Evolutionary conservation across 2,113 vertebrate species (phyloP).

Genomic region (Perca flavescens): DNA sequence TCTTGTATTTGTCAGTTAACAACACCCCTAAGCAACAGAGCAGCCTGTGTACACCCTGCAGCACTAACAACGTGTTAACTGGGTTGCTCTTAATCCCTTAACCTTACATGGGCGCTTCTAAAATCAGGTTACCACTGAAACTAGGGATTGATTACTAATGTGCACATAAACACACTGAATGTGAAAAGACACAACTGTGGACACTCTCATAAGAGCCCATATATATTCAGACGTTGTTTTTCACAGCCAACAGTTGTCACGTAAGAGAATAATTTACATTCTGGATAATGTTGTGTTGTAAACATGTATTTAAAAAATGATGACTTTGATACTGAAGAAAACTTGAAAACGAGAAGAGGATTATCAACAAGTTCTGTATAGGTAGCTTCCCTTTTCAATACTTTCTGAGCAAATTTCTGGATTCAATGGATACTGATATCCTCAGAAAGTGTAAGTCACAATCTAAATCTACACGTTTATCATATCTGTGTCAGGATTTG

Average conservation of each 20-base stretch:
- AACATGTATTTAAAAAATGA: not conserved
- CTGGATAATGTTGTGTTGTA: not conserved
- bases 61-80: conserved; percentile 52
- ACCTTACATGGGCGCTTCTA: conserved; percentile 46
- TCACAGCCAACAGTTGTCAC: no score
- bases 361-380: no score
- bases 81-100: conserved; percentile 49
- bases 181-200: not conserved
- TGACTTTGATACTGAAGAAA: not conserved
- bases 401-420: not conserved
- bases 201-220: not conserved
- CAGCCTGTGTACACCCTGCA: conserved; percentile 52
- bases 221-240: not conserved
- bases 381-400: no score
- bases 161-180: conserved; percentile 17
- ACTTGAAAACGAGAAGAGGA: no score
- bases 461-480: not conserved
- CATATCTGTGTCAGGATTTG: not conserved
- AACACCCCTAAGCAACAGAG: conserved; percentile 28
- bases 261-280: not conserved
- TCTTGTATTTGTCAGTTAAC: conserved; percentile 58
- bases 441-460: not conserved
- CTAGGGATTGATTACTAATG: conserved; percentile 47
- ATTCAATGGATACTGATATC: not conserved
- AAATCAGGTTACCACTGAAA: conserved; percentile 46